A percentile compares a stretch with the other conserved stretches of the same genome.
phyloP scores from a whole-genome alignment of 2,888 invertebrate genomes.

The Andrena flavipes region DNA sequence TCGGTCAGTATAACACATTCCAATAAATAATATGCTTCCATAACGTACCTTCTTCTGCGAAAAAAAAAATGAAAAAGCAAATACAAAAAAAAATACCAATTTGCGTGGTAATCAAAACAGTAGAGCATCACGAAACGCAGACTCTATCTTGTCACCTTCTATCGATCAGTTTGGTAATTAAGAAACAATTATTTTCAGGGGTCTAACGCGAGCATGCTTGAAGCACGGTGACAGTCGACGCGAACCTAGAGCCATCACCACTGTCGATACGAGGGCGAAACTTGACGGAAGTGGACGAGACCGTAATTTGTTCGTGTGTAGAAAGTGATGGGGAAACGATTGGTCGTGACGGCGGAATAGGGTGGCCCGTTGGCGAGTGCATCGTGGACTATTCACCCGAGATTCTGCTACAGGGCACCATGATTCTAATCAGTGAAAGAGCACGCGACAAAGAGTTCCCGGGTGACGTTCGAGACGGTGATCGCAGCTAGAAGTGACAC shows the following conservation, averaged over 20 bases:
- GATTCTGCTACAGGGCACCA: conserved; percentile 45
- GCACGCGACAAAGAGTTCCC: conserved; percentile 58
- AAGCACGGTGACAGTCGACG: conserved; percentile 34
- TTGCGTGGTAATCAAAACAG: no score
- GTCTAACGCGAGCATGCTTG: conserved; percentile 55
- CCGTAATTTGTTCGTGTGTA: background rate
- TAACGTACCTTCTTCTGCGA: no score
- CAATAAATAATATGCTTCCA: no score
- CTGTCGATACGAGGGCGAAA: conserved; percentile 30
- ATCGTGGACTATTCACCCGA: conserved; percentile 40
- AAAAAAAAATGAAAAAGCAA: no score
- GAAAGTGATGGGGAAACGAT: conserved; percentile 44
- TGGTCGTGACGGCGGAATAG: conserved; percentile 82
- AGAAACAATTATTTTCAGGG: conserved; percentile 62
- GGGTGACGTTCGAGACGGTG: conserved; percentile 61
- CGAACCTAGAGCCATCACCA: conserved; percentile 45
- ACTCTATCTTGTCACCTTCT: background rate
- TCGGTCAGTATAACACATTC: no score
- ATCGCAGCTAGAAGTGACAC: conserved; percentile 64
- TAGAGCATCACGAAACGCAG: no score
- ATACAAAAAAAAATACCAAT: no score
- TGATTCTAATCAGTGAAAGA: conserved; percentile 62
- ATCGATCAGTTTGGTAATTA: conserved; percentile 2
- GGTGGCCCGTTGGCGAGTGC: conserved; percentile 71
- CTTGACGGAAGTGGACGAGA: conserved; percentile 24